These are phyloP conservation scores for Trichogramma evanescens DNA, from an alignment of 2,888 invertebrate species.

Conservation along the genomic window DNA sequence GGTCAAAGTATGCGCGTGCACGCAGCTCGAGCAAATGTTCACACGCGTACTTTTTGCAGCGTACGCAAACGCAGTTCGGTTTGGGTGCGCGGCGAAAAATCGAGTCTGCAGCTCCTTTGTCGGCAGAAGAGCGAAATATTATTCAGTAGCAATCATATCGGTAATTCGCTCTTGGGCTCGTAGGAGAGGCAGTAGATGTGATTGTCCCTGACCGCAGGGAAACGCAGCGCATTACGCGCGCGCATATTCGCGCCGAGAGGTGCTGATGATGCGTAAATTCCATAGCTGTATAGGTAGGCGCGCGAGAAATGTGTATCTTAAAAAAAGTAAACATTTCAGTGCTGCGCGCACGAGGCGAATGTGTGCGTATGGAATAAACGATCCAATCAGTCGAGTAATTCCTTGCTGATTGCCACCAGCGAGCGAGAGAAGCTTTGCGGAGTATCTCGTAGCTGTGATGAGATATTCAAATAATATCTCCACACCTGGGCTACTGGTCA, in stretches of 20 bases:
- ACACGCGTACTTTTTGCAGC: conserved; percentile 33
- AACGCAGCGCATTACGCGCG: conserved; percentile 27
- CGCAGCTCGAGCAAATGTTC: conserved; percentile 28
- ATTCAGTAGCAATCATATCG: conserved; percentile 48
- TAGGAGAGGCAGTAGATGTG: conserved; percentile 28
- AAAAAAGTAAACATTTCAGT: conserved; percentile 2
- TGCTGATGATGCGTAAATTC: conserved; percentile 7
- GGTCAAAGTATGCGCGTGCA: conserved; percentile 11
- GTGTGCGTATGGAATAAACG: conserved; percentile 38
- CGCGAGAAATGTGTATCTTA: background rate
- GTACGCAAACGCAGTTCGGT: background rate
- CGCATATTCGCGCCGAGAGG: conserved; percentile 28
- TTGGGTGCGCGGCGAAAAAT: background rate
- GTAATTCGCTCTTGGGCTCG: conserved; percentile 34
- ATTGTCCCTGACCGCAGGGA: conserved; percentile 46
- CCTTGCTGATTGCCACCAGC: conserved; percentile 39
- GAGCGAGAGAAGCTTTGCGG: too few relatives aligned
- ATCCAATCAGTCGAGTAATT: conserved; percentile 48
- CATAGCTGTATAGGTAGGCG: background rate
- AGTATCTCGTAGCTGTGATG: too few relatives aligned
- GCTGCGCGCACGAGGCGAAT: conserved; percentile 14
- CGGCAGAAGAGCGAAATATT: conserved; percentile 35
- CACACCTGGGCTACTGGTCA: too few relatives aligned
- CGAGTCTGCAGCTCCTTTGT: conserved; percentile 31
- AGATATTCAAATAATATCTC: too few relatives aligned